Conservation (phyloP, 2,797 vertebrate species). For the Bothrops alternatus region DNA sequence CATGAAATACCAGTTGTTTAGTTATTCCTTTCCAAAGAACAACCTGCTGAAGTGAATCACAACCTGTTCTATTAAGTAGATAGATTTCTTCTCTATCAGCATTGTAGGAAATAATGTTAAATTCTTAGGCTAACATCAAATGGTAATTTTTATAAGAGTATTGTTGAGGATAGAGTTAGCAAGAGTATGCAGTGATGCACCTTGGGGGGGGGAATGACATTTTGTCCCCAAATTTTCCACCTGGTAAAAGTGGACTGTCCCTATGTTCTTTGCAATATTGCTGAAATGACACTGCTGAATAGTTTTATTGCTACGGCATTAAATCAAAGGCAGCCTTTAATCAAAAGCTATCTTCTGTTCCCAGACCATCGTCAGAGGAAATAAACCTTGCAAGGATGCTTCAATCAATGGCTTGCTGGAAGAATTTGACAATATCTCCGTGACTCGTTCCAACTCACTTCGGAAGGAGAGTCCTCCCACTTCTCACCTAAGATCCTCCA, state of each 20-base stretch:
- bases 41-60: not conserved
- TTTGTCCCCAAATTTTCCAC: not conserved
- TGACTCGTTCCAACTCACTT: slow-evolving; percentile 95
- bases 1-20: not conserved
- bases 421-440: slow-evolving; percentile 97
- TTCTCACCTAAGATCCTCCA: slow-evolving; percentile 76
- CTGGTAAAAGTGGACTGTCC: fast-evolving
- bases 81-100: not conserved
- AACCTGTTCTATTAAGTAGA: fast-evolving
- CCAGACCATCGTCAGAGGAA: slow-evolving; percentile 95
- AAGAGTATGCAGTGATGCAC: not conserved
- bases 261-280: not conserved
- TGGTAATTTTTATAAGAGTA: slow-evolving; percentile 7
- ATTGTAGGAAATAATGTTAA: not conserved
- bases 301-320: slow-evolving; percentile 16
- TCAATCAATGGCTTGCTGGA: slow-evolving; percentile 96
- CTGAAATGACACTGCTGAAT: not conserved
- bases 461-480: slow-evolving; percentile 93
- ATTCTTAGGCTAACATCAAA: slow-evolving; percentile 9
- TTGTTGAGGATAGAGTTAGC: not conserved
- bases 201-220: slow-evolving; percentile 3
- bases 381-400: slow-evolving; percentile 88
- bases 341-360: slow-evolving; percentile 61
- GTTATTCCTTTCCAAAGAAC: slow-evolving; percentile 16
- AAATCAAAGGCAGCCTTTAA: slow-evolving; percentile 42